These are phyloP conservation scores for Sycophila sp. DNA, from an alignment of 1,140 invertebrate species.

Conservation along the genomic window DNA sequence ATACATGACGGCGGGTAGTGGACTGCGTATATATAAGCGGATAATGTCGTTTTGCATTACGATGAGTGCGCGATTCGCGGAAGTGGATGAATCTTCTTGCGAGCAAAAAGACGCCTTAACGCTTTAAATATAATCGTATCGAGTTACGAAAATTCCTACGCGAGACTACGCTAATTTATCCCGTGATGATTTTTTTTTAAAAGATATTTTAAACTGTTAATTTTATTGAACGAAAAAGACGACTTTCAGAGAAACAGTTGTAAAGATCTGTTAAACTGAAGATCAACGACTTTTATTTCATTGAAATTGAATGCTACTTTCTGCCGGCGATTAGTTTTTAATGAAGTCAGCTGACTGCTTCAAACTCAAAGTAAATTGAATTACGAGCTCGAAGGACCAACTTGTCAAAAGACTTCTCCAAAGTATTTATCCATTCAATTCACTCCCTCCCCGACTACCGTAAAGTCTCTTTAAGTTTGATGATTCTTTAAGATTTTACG, in stretches of 20 bases:
- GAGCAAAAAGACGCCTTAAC: too few relatives aligned
- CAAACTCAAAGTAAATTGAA: slow-evolving; percentile 8
- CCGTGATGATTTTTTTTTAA: too few relatives aligned
- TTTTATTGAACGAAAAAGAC: too few relatives aligned
- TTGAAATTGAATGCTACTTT: slow-evolving; percentile 30
- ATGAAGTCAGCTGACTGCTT: slow-evolving; percentile 4
- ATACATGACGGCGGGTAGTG: neutral
- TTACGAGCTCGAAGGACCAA: neutral
- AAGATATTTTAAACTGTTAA: too few relatives aligned
- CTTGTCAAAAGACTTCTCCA: neutral
- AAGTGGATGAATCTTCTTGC: slow-evolving; percentile 25
- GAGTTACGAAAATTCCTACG: too few relatives aligned
- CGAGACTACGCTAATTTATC: too few relatives aligned
- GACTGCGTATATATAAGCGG: slow-evolving; percentile 46
- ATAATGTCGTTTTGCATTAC: slow-evolving; percentile 53
- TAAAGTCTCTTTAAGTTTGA: neutral
- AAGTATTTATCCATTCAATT: neutral
- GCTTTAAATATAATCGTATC: too few relatives aligned
- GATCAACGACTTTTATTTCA: too few relatives aligned
- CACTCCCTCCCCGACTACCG: neutral
- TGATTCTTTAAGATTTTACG: neutral
- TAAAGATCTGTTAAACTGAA: too few relatives aligned
- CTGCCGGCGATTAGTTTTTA: neutral
- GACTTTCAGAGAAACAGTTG: too few relatives aligned
- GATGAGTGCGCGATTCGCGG: slow-evolving; percentile 32